Evolutionary conservation across 2,888 invertebrate genomes (phyloP), one percentile per base, ranked within the genome.

Genomic region (Idaea biselata): DNA sequence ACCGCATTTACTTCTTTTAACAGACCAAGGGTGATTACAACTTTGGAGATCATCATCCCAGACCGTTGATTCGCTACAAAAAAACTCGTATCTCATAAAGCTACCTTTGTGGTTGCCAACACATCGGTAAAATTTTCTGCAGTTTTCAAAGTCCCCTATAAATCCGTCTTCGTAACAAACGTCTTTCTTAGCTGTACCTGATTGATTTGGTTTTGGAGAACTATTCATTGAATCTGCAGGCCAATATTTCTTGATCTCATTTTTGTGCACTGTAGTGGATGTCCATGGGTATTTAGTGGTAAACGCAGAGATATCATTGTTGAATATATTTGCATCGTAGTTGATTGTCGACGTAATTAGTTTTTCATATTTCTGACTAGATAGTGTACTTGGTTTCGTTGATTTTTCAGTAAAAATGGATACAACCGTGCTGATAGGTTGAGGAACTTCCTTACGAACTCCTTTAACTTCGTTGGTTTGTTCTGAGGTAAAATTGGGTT

Each of bases 81-180:
- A 89, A 83, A 96, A 97, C 69, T 96, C 95, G 76, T 95, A 95
- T 83, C 93, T 95, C 60, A 91, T 94, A 75, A 93, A 96, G 7
- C 94, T 93, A 65, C 94, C 94, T 58, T 93, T 86, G 31, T 94
- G 94, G 77, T 94, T 94, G 58, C 90, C 89, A 14, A 97, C 96
- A 83, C 97, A 97, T 74, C 97, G 93, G 80, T 96, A 96, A 88
- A 97, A 97, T 80, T 95, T 96, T 53, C 93, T 94, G 77, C 97
- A 97, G 78, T 97, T 94, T 65, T 93, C 89, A 58, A 92, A 93
- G 81, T 97, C 95, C 16, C 95, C 94, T 80, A 95, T 94, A 78
- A 96, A 97, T 59, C 97, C 97, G 80, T 96, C 95, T 69, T 87
- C 81, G n/a, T 82, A 87, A 78, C 96, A 96, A 60, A 78, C 75